phyloP scores from a whole-genome alignment of 2,888 invertebrate species.

The Cenopis cana region DNA sequence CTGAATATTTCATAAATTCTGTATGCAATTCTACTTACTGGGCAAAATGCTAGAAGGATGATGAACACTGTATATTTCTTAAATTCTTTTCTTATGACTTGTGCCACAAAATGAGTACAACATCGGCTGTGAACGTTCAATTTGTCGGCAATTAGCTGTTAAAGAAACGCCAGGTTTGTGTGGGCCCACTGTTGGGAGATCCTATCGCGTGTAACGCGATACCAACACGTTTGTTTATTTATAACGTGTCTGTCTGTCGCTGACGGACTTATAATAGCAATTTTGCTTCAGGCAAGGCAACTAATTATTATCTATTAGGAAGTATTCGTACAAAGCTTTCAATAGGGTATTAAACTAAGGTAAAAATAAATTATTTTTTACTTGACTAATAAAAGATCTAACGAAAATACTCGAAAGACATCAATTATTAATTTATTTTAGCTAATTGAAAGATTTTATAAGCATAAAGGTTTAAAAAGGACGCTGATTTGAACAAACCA shows the following conservation, averaged over 20 bases:
- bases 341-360: no score
- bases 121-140: slow-evolving; percentile 73
- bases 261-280: slow-evolving; percentile 27
- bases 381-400: no score
- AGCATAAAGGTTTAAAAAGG: no score
- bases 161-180: slow-evolving; percentile 67
- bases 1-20: neutral
- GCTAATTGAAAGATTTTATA: no score
- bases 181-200: slow-evolving; percentile 59
- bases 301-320: neutral
- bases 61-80: neutral
- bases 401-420: no score
- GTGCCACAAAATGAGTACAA: slow-evolving; percentile 47
- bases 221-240: slow-evolving; percentile 41
- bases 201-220: slow-evolving; percentile 60
- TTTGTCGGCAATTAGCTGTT: slow-evolving; percentile 74
- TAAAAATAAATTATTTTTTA: no score
- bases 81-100: slow-evolving; percentile 39
- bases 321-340: neutral
- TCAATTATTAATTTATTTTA: no score
- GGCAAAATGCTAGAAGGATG: no score
- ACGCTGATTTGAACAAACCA: no score
- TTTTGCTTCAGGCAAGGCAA: slow-evolving; percentile 10
- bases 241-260: slow-evolving; percentile 33
- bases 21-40: no score